phyloP scores from a whole-genome alignment of 2,113 vertebrate genomes.

The Antigone vipio region DNA sequence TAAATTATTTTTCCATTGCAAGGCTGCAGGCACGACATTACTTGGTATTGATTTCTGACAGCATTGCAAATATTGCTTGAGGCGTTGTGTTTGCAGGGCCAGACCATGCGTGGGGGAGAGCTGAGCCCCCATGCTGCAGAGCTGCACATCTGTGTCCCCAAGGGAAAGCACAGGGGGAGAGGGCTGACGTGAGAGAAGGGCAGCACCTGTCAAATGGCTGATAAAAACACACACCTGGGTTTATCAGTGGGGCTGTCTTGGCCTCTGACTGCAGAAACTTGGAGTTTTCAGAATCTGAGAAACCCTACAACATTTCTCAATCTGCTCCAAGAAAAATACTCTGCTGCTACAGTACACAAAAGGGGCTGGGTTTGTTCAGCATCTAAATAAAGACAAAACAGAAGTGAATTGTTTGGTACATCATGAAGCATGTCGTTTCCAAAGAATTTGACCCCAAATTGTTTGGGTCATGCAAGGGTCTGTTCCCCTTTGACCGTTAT shows the following conservation, averaged over 20 bases:
- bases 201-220: background rate
- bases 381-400: background rate
- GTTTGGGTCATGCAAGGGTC: background rate
- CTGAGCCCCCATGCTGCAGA: background rate
- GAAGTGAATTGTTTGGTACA: background rate
- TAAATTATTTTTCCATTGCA: background rate
- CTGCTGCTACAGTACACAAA: background rate
- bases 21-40: background rate
- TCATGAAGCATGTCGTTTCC: background rate
- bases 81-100: background rate
- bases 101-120: background rate
- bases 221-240: background rate
- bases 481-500: background rate
- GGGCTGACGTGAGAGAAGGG: background rate
- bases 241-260: background rate
- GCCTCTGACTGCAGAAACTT: background rate
- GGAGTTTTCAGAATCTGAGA: background rate
- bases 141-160: background rate
- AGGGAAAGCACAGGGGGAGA: background rate
- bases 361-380: background rate
- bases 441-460: background rate
- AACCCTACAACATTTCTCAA: background rate
- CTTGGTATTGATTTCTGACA: background rate
- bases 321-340: background rate
- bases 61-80: fast-evolving